phyloP scores from a whole-genome alignment of 2,797 vertebrate species.

The Thaleichthys pacificus region DNA sequence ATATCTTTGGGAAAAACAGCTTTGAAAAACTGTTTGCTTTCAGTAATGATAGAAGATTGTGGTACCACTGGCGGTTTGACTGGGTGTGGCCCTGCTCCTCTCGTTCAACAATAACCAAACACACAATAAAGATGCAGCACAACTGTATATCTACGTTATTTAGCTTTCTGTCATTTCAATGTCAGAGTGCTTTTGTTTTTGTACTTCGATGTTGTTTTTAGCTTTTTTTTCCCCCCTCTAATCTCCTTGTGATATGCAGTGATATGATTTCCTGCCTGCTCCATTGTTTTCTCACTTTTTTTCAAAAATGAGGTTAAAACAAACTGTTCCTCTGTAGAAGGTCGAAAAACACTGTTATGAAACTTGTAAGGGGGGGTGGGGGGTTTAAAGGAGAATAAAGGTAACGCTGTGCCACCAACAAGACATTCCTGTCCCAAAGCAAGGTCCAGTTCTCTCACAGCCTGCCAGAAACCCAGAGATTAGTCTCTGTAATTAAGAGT shows the following conservation, averaged over 20 bases:
- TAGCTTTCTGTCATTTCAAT: slow-evolving; percentile 37
- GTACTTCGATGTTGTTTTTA: slow-evolving; percentile 58
- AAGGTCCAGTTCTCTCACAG: slow-evolving; percentile 46
- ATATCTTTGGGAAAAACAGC: not conserved
- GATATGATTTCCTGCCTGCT: slow-evolving; percentile 75
- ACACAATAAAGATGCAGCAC: not conserved
- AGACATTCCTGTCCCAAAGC: slow-evolving; percentile 60
- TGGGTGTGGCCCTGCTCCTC: not conserved
- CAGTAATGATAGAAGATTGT: no score
- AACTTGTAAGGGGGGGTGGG: slow-evolving; percentile 24
- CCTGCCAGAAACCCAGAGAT: slow-evolving; percentile 25
- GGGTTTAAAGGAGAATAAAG: slow-evolving; percentile 59
- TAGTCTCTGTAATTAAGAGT: slow-evolving; percentile 63
- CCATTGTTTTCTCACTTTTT: slow-evolving; percentile 76
- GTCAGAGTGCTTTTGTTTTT: slow-evolving; percentile 45
- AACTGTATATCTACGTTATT: not conserved
- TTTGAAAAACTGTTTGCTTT: no score
- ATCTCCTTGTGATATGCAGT: slow-evolving; percentile 76
- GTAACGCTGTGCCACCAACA: slow-evolving; percentile 61
- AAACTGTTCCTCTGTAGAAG: slow-evolving; percentile 79
- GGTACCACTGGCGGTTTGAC: no score
- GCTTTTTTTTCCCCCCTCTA: slow-evolving; percentile 63
- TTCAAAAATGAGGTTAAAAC: slow-evolving; percentile 76
- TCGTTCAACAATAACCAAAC: not conserved
- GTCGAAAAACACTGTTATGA: slow-evolving; percentile 79